Percentiles rank a stretch among this genome's conserved stretches.
Evolutionary conservation across 2,797 vertebrate species (phyloP).

Genomic region (Macropodus opercularis): DNA sequence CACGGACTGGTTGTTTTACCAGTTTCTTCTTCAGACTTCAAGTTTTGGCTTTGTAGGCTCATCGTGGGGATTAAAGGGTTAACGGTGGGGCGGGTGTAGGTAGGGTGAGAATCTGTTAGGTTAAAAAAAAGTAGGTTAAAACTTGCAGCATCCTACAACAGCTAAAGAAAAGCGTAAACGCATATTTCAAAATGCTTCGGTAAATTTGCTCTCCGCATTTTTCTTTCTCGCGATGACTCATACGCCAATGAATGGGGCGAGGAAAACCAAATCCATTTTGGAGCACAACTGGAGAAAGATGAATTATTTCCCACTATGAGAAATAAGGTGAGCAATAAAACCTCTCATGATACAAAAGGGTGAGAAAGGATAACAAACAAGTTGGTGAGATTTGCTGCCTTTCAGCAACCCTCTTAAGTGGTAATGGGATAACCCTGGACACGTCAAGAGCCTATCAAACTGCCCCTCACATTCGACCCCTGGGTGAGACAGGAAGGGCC

Average conservation of each 20-base stretch:
- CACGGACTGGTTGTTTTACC: slow-evolving; percentile 18
- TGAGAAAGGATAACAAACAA: slow-evolving; percentile 91
- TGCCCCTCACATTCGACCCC: slow-evolving; percentile 98
- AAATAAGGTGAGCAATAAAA: slow-evolving; percentile 89
- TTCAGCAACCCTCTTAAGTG: slow-evolving; percentile 98
- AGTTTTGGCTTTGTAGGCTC: neutral
- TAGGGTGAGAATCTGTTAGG: neutral
- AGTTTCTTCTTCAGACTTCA: slow-evolving; percentile 23
- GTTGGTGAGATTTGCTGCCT: slow-evolving; percentile 95
- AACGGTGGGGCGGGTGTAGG: too few species aligned
- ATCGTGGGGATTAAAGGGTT: too few species aligned
- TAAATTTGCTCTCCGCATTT: slow-evolving; percentile 11
- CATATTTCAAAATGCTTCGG: neutral
- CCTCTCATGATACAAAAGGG: slow-evolving; percentile 83
- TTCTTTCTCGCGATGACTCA: slow-evolving; percentile 17
- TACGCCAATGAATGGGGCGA: slow-evolving; percentile 20
- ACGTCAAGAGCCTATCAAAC: slow-evolving; percentile 98
- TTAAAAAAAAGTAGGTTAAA: too few species aligned
- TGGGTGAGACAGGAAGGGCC: slow-evolving; percentile 95
- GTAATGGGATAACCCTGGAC: slow-evolving; percentile 99
- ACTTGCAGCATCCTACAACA: too few species aligned
- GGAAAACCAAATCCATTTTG: slow-evolving; percentile 75
- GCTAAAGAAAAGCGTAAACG: neutral
- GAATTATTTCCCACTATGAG: slow-evolving; percentile 88
- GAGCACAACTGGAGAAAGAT: slow-evolving; percentile 87